A percentile compares a stretch with the other conserved stretches of the same genome.
Conservation (phyloP, 2,888 invertebrate species). For the Cremastobaeus sp. region DNA sequence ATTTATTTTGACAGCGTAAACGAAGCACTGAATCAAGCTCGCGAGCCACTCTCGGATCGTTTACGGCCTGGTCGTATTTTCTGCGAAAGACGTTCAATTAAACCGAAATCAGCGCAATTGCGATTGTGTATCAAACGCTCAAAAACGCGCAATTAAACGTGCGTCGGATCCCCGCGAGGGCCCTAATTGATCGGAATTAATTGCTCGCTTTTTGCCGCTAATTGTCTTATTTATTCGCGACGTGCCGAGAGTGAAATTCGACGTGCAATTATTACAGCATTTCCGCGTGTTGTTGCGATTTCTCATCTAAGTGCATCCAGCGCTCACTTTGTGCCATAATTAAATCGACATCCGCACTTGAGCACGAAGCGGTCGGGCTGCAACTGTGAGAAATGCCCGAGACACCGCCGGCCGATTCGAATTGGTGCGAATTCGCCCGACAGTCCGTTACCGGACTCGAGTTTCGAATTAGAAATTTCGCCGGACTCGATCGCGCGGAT, state of each 20-base stretch:
- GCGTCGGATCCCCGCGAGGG: slow-evolving; percentile 3
- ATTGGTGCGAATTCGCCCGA: no score
- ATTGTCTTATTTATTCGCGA: slow-evolving; percentile 22
- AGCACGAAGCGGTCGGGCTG: slow-evolving; percentile 38
- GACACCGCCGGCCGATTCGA: background rate
- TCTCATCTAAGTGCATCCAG: slow-evolving; percentile 29
- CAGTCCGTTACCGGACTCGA: no score
- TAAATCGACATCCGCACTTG: slow-evolving; percentile 48
- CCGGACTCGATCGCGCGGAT: no score
- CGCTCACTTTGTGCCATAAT: slow-evolving; percentile 40
- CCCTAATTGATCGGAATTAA: slow-evolving; percentile 46
- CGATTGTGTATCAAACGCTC: slow-evolving; percentile 24
- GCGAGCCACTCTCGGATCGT: background rate
- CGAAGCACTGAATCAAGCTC: no score
- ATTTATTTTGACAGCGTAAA: slow-evolving; percentile 28
- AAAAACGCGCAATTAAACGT: slow-evolving; percentile 31
- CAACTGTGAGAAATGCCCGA: background rate
- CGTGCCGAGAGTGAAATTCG: slow-evolving; percentile 38
- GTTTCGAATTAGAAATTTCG: no score
- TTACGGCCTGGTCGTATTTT: no score
- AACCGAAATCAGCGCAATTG: slow-evolving; percentile 38
- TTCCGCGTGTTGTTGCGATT: slow-evolving; percentile 45
- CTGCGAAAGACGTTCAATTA: slow-evolving; percentile 29
- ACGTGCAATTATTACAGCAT: slow-evolving; percentile 46
- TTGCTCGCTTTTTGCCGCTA: slow-evolving; percentile 32